Evolutionary conservation across 2,888 invertebrate species (phyloP), one percentile per base, ranked within the genome.

Genomic region (Tryphoninae sp.): DNA sequence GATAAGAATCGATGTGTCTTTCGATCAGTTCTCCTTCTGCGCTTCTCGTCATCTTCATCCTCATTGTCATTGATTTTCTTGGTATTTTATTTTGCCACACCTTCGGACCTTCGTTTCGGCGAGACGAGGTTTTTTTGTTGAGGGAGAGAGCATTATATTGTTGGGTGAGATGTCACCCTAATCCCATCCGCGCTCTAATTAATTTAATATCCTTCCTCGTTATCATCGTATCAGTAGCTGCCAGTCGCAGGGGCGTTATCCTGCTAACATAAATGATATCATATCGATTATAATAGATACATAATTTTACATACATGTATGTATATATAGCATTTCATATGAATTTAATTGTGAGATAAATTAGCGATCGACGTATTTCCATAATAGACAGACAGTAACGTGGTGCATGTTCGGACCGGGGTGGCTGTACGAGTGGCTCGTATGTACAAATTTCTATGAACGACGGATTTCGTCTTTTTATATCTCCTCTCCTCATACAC

Each of bases 151-250:
- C 81, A 82, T 82, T 78, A 78, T 59, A 75, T 51, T 33, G 75
- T 67, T 62, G 65, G 78, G 78, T 71, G 78, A 78, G 72, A 82
- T 79, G 82, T 82, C 82, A 82, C 82, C 82, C 82, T 79, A 82
- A 82, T 76, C 82, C 82, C 82, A 82, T 82, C 79, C 82, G 82
- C 73, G 82, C 82, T 82, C 82, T 82, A 79, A 82, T 82, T 79
- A 82, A 76, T 79, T 82, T 82, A 68, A 82, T 79, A 79, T 79
- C 82, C 76, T 72, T 79, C 79, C 82, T 79, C 82, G 82, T 82
- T 82, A 82, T 82, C 82, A 82, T 82, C 79, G 79, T 82, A 82
- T 82, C 71, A 76, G 72, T 79, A 67, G 79, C 55, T 79, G 75
- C 76, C 82, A 82, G 75, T 78, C 72, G 82, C 82, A 76, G 79